These are phyloP conservation scores for Perca flavescens DNA, from an alignment of 2,113 vertebrate genomes.

Conservation along the genomic window DNA sequence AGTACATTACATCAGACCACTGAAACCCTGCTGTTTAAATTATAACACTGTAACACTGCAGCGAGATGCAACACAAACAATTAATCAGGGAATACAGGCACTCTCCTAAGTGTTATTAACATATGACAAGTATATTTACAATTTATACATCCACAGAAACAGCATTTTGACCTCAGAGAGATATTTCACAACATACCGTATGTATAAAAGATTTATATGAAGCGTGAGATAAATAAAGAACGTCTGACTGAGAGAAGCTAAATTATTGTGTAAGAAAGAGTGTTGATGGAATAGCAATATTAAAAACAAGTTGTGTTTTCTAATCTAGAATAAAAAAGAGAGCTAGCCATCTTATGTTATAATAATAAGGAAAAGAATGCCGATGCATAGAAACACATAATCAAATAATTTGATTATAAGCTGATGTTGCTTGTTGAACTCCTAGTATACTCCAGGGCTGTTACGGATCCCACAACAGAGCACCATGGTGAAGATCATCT, in stretches of 20 bases:
- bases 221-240: slow-evolving; percentile 60
- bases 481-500: slow-evolving; percentile 85
- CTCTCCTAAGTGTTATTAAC: slow-evolving; percentile 50
- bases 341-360: slow-evolving; percentile 32
- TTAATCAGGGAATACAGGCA: slow-evolving; percentile 41
- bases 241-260: slow-evolving; percentile 27
- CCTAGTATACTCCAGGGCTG: slow-evolving; percentile 75
- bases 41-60: slow-evolving; percentile 44
- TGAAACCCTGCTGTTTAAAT: slow-evolving; percentile 58
- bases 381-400: slow-evolving; percentile 28
- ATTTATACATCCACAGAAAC: slow-evolving; percentile 78
- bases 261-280: slow-evolving; percentile 27
- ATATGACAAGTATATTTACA: slow-evolving; percentile 71
- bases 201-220: slow-evolving; percentile 55
- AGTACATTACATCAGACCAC: slow-evolving; percentile 17
- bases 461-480: slow-evolving; percentile 83
- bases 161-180: slow-evolving; percentile 49
- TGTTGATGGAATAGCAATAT: slow-evolving; percentile 26
- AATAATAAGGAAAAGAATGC: slow-evolving; percentile 35
- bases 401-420: slow-evolving; percentile 7
- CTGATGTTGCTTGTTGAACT: slow-evolving; percentile 8
- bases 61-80: slow-evolving; percentile 29
- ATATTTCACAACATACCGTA: slow-evolving; percentile 52
- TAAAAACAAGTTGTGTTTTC: slow-evolving; percentile 32
- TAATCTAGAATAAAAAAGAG: slow-evolving; percentile 53